These are phyloP conservation scores for Atopsyche davidsoni DNA, from an alignment of 1,140 invertebrate genomes.

Conservation along the genomic window DNA sequence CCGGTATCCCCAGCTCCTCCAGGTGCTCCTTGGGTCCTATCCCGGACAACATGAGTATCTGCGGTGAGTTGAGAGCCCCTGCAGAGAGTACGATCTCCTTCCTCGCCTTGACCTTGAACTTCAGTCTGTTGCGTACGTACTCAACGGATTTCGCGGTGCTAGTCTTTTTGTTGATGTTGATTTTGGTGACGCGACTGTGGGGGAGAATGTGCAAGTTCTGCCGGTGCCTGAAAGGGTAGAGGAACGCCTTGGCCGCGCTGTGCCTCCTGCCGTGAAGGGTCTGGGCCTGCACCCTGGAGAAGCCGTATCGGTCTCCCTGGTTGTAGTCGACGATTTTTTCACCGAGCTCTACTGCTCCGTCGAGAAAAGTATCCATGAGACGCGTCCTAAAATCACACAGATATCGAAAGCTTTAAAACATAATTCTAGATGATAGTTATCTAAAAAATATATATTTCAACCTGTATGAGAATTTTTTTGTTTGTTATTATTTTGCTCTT, in stretches of 20 bases:
- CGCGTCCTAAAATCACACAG: conserved; percentile 47
- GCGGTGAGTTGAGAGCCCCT: conserved; percentile 66
- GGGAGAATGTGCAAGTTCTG: conserved; percentile 60
- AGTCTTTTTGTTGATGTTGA: conserved; percentile 55
- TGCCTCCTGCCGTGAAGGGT: conserved; percentile 47
- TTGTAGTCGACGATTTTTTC: conserved; percentile 50
- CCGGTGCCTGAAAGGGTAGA: conserved; percentile 51
- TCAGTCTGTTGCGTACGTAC: conserved; percentile 45
- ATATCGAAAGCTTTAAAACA: too few species aligned
- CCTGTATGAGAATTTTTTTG: too few species aligned
- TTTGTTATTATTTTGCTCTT: too few species aligned
- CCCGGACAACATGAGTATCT: conserved; percentile 69
- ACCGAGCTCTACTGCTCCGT: conserved; percentile 51
- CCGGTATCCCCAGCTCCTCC: conserved; percentile 53
- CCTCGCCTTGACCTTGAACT: conserved; percentile 42
- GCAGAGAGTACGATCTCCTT: conserved; percentile 61
- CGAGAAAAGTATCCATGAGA: conserved; percentile 48
- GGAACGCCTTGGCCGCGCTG: conserved; percentile 53
- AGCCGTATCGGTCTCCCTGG: conserved; percentile 37
- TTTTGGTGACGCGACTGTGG: conserved; percentile 52
- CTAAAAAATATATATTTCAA: too few species aligned
- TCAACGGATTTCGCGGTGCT: conserved; percentile 61
- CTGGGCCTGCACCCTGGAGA: conserved; percentile 57
- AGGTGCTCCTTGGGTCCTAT: conserved; percentile 59
- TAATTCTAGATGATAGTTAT: too few species aligned